Evolutionary conservation across 2,888 invertebrate genomes (phyloP), one percentile per base, ranked within the genome.

Genomic region (Disparrhopalites patrizii): DNA sequence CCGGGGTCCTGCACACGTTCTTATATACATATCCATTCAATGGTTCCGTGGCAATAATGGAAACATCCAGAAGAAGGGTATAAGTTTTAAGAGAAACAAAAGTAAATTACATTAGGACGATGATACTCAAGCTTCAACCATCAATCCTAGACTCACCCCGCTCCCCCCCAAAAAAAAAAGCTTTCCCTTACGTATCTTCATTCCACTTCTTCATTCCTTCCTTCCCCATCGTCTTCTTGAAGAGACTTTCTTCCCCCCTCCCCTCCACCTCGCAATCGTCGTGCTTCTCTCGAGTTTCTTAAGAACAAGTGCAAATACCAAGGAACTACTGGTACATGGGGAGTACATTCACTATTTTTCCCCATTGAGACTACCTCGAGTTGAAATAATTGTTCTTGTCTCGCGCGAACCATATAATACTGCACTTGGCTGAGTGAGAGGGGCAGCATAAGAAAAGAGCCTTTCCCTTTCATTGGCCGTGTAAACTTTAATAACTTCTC

Each of bases 321-420:
- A n/a, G n/a, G n/a, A n/a, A n/a, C n/a, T n/a, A n/a, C n/a, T n/a
- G n/a, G n/a, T n/a, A n/a, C n/a, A n/a, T n/a, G n/a, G n/a, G n/a
- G n/a, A n/a, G n/a, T n/a, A 20, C 43, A 43, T 5, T 43, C 20
- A n/a, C 8, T 5, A 43, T 20, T 50, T 18, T 18, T 23, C 13
- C n/a, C 60, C 57, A 40, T 13, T 57, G 18, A 40, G 43, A 58
- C 43, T 58, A 58, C 28, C 52, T 52, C 28, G 52, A 40, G 58
- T 27, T 60, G 31, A 58, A 60, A 47, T 61, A 61, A 61, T 61
- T 61, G 60, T 50, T 50, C 60, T 61, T 18, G 30, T 50, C 30
- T 61, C 58, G 18, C 33, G 25, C 38, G 4, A 43, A 43, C 43
- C 43, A 43, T 43, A 43, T n/a, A 43, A 43, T 20, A 43, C n/a